Conservation (phyloP, 2,888 invertebrate species). For the Pseudanteris insignis region DNA sequence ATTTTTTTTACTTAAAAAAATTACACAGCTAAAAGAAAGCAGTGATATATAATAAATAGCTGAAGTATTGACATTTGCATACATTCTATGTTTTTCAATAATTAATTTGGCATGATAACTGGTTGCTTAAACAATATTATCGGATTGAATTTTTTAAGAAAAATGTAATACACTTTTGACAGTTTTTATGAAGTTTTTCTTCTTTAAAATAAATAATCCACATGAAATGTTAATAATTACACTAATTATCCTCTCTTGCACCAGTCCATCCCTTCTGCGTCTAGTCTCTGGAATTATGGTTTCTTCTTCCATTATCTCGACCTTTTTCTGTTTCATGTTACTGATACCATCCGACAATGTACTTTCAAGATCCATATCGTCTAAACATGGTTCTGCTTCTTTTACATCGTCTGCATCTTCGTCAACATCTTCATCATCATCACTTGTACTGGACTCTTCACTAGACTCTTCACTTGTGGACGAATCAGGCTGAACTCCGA, state of each 20-base stretch:
- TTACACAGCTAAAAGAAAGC: no score
- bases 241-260: slow-evolving; percentile 74
- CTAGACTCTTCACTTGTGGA: slow-evolving; percentile 67
- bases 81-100: no score
- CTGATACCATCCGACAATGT: slow-evolving; percentile 23
- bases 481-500: slow-evolving; percentile 61
- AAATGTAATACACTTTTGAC: no score
- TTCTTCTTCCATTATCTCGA: slow-evolving; percentile 28
- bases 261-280: slow-evolving; percentile 69
- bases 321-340: slow-evolving; percentile 50
- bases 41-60: no score
- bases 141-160: no score
- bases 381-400: slow-evolving; percentile 31
- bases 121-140: no score
- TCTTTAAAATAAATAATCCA: no score
- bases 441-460: slow-evolving; percentile 64
- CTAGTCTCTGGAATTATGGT: slow-evolving; percentile 52
- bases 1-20: no score
- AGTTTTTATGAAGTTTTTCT: background rate
- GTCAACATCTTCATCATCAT: slow-evolving; percentile 68
- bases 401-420: slow-evolving; percentile 50
- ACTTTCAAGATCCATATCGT: slow-evolving; percentile 51
- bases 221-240: no score
- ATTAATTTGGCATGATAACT: no score
- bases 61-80: no score